phyloP scores from a whole-genome alignment of 1,140 invertebrate genomes.

The Lutraria rhynchaena region DNA sequence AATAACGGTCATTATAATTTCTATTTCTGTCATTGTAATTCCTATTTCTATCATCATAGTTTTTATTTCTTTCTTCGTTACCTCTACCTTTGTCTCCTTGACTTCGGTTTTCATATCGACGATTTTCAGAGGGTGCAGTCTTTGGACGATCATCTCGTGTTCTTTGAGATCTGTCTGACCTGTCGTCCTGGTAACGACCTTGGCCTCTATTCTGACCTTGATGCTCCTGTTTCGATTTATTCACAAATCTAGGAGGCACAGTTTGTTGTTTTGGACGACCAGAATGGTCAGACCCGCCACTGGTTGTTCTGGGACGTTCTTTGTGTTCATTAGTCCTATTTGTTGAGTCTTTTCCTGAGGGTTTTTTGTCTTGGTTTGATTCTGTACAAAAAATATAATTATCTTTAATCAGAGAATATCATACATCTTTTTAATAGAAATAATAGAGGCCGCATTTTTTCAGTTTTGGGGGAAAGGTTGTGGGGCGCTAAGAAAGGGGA shows the following conservation, averaged over 20 bases:
- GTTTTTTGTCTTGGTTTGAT: background rate
- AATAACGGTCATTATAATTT: background rate
- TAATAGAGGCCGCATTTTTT: too few relatives aligned
- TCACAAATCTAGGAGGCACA: conserved; percentile 41
- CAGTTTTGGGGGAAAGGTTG: too few relatives aligned
- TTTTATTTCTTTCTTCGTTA: conserved; percentile 39
- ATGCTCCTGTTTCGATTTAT: conserved; percentile 28
- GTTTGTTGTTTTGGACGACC: conserved; percentile 27
- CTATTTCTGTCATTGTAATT: conserved; percentile 42
- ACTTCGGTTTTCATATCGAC: conserved; percentile 26
- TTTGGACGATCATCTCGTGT: conserved; percentile 29
- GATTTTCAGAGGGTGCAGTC: conserved; percentile 15
- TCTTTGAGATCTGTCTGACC: conserved; percentile 28
- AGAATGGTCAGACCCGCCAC: conserved; percentile 36
- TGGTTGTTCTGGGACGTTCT: conserved; percentile 22
- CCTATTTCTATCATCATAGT: conserved; percentile 51
- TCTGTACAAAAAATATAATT: too few relatives aligned
- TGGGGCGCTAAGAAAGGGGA: too few relatives aligned
- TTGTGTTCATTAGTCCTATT: conserved; percentile 23
- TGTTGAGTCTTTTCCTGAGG: conserved; percentile 16
- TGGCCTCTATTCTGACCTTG: conserved; percentile 30
- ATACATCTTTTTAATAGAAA: too few relatives aligned
- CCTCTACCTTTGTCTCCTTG: conserved; percentile 11
- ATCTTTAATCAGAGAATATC: too few relatives aligned
- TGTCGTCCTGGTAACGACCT: conserved; percentile 5